Conservation (phyloP, 2,888 invertebrate species). For the Agelastica alni region DNA sequence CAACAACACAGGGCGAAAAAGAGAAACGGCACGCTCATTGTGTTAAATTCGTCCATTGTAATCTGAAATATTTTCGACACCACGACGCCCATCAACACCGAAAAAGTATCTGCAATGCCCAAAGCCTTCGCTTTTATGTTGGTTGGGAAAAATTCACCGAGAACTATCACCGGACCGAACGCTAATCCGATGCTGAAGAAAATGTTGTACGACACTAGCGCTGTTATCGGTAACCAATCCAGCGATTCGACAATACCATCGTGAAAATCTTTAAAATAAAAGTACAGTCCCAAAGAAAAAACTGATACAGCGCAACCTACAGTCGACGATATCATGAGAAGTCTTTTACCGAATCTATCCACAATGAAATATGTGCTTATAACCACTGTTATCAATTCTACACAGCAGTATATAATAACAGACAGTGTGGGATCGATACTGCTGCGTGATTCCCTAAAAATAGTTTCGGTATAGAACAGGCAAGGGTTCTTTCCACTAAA, state of each 20-base stretch:
- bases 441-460: slow-evolving; percentile 61
- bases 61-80: slow-evolving; percentile 58
- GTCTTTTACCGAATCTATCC: slow-evolving; percentile 68
- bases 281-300: slow-evolving; percentile 54
- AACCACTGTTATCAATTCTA: slow-evolving; percentile 63
- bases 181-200: slow-evolving; percentile 60
- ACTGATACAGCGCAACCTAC: slow-evolving; percentile 55
- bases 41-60: slow-evolving; percentile 61
- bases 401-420: slow-evolving; percentile 63
- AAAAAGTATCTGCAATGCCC: slow-evolving; percentile 61
- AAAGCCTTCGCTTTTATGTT: slow-evolving; percentile 62
- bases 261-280: slow-evolving; percentile 56
- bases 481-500: slow-evolving; percentile 68
- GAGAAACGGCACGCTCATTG: slow-evolving; percentile 67
- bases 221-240: slow-evolving; percentile 59
- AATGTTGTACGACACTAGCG: slow-evolving; percentile 59
- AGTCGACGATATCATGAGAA: slow-evolving; percentile 63
- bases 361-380: slow-evolving; percentile 58
- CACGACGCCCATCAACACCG: slow-evolving; percentile 57
- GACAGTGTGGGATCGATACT: slow-evolving; percentile 60
- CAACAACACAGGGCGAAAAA: slow-evolving; percentile 66
- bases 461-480: slow-evolving; percentile 65
- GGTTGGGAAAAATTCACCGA: slow-evolving; percentile 62
- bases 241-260: slow-evolving; percentile 46
- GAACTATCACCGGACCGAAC: slow-evolving; percentile 58